Percentiles rank a stretch among this genome's conserved stretches.
Evolutionary conservation across 2,888 invertebrate genomes (phyloP).

Genomic region (Sinhomidia bicolor): DNA sequence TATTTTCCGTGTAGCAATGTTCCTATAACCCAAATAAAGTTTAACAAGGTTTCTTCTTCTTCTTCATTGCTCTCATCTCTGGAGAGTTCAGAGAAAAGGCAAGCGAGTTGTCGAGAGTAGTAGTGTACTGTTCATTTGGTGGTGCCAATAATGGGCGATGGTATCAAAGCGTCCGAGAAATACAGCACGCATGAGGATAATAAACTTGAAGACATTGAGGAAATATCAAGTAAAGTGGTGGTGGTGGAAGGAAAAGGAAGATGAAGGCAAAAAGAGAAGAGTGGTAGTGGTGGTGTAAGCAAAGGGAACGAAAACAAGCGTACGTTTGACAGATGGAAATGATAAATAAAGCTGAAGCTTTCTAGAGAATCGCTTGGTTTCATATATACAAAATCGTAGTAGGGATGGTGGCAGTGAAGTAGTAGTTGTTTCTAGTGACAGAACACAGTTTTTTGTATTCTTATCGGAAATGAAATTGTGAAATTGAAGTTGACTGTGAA

Average conservation of each 20-base stretch:
- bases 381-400: background rate
- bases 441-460: too few relatives aligned
- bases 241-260: background rate
- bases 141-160: background rate
- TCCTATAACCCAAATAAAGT: constrained; percentile 3
- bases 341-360: constrained; percentile 23
- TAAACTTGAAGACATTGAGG: constrained; percentile 49
- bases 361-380: background rate
- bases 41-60: background rate
- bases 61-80: background rate
- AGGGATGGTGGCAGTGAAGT: background rate
- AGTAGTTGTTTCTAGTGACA: background rate
- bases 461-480: constrained; percentile 23
- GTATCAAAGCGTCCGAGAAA: background rate
- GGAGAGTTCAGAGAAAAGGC: constrained; percentile 7
- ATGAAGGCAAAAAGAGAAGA: background rate
- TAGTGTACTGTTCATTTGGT: background rate
- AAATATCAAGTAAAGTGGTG: constrained; percentile 27
- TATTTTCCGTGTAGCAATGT: too few relatives aligned
- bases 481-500: constrained; percentile 7
- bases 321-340: constrained; percentile 37
- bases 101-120: background rate
- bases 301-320: background rate
- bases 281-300: background rate
- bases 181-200: constrained; percentile 57